Evolutionary conservation across 2,888 invertebrate species (phyloP), one percentile per base, ranked within the genome.

Genomic region (Venusia cambrica): DNA sequence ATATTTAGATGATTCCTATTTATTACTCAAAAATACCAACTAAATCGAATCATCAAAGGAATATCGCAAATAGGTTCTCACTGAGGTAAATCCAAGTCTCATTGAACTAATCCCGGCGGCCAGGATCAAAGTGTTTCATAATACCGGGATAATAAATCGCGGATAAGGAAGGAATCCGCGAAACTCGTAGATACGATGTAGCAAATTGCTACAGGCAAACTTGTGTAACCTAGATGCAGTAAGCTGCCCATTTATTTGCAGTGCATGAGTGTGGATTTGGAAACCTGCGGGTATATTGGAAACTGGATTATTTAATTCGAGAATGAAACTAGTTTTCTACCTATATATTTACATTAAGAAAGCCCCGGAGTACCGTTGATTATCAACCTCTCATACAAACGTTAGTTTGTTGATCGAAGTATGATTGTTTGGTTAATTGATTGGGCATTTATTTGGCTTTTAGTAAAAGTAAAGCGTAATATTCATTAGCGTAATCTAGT

Each of bases 191-290:
- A 24, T 36, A 19, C 18, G 26, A 34, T 39, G 30, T 26, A 35
- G 40, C 35, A 34, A 39, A 39, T 40, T 40, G 19, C 15, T 5
- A 15, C 35, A 27, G 22, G 20, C 22, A 31, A 31, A 32, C 40
- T 40, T 15, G 19, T 35, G 21, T 35, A 31, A 30, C 31, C 35
- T 31, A 30, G 27, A 40, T 31, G 21, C 27, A 18, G 24, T 27
- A 40, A 40, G 35, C 40, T 24, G 26, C 22, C 35, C 19, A 40
- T 40, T 30, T 35, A 40, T 35, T 40, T 30, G 30, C 34, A 38
- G 33, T 12, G 24, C 26, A 20, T 12, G n/a, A 12, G 9, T n/a
- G 7, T 10, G 5, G n/a, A n/a, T 20, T 5, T 20, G 20, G n/a
- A 20, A 10, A 2, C 11, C 9, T 15, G n/a, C 20, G n/a, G n/a